Conservation (phyloP, 2,797 vertebrate species). For the Sandelia bainsii region DNA sequence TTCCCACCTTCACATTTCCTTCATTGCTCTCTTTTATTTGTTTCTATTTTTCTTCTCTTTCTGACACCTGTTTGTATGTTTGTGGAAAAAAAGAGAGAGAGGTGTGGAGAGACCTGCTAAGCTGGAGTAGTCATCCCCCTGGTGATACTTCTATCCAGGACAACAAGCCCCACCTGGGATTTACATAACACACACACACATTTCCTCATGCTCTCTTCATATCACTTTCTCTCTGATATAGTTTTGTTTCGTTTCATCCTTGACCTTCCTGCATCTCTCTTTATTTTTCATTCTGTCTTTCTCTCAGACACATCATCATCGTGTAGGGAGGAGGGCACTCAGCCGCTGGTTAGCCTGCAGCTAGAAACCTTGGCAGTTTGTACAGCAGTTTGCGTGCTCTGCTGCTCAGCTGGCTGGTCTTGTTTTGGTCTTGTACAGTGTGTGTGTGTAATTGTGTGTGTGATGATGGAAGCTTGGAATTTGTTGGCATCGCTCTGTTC, state of each 20-base stretch:
- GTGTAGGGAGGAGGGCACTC: background rate
- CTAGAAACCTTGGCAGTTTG: conserved; percentile 37
- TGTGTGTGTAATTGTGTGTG: conserved; percentile 5
- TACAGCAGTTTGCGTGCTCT: conserved; percentile 20
- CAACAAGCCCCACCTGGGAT: conserved; percentile 84
- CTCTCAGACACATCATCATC: conserved; percentile 19
- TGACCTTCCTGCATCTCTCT: conserved; percentile 39
- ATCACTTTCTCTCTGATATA: conserved; percentile 50
- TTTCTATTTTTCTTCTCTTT: conserved; percentile 4
- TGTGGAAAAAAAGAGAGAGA: conserved; percentile 27
- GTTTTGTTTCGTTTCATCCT: conserved; percentile 47
- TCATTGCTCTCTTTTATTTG: conserved; percentile 13
- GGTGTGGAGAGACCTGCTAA: conserved; percentile 62
- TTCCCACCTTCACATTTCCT: background rate
- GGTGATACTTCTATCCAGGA: conserved; percentile 86
- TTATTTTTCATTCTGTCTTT: conserved; percentile 36
- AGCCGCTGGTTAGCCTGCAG: conserved; percentile 51
- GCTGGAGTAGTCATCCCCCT: conserved; percentile 70
- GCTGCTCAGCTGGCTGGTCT: conserved; percentile 7
- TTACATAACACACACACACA: conserved; percentile 69
- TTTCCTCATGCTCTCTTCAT: conserved; percentile 33
- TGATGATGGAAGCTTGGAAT: conserved; percentile 39
- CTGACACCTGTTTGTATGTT: conserved; percentile 31
- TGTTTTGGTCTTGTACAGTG: conserved; percentile 26
- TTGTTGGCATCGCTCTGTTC: conserved; percentile 21